These are phyloP conservation scores for Nephrotoma appendiculata DNA, from an alignment of 2,888 invertebrate species.

Conservation along the genomic window DNA sequence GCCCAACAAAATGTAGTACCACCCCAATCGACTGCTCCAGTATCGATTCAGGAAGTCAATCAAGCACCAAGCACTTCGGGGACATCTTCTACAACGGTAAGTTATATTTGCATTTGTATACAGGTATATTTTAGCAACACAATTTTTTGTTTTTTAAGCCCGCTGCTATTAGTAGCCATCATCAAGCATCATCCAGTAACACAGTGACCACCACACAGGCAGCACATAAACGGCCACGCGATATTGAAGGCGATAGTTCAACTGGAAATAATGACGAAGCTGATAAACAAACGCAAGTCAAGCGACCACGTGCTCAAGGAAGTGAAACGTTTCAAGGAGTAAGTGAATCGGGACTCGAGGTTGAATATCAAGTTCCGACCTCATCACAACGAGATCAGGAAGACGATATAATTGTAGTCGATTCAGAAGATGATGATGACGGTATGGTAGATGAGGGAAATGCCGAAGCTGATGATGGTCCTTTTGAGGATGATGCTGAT, in stretches of 20 bases:
- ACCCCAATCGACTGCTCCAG: constrained; percentile 18
- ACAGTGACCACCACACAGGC: constrained; percentile 54
- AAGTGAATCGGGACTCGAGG: constrained; percentile 42
- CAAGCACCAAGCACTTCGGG: constrained; percentile 29
- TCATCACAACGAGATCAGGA: constrained; percentile 78
- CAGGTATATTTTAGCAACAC: neutral
- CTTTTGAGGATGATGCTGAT: constrained; percentile 36
- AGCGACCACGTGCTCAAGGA: constrained; percentile 26
- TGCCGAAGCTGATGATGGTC: constrained; percentile 38
- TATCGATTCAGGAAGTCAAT: constrained; percentile 24
- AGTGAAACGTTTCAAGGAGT: constrained; percentile 34
- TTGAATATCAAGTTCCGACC: constrained; percentile 75
- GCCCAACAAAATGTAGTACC: constrained; percentile 32
- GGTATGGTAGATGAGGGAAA: constrained; percentile 38
- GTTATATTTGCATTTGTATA: neutral
- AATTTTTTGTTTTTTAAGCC: constrained; percentile 5
- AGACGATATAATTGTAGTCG: constrained; percentile 66
- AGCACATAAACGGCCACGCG: constrained; percentile 43
- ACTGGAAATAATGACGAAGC: constrained; percentile 33
- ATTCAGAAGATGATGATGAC: constrained; percentile 55
- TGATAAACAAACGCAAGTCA: constrained; percentile 18
- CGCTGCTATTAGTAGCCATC: constrained; percentile 31
- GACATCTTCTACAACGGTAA: constrained; percentile 18
- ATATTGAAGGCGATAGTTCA: constrained; percentile 39
- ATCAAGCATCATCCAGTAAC: constrained; percentile 43